These are phyloP conservation scores for Drosophila murphyi DNA, from an alignment of 1,140 invertebrate genomes.

Conservation along the genomic window DNA sequence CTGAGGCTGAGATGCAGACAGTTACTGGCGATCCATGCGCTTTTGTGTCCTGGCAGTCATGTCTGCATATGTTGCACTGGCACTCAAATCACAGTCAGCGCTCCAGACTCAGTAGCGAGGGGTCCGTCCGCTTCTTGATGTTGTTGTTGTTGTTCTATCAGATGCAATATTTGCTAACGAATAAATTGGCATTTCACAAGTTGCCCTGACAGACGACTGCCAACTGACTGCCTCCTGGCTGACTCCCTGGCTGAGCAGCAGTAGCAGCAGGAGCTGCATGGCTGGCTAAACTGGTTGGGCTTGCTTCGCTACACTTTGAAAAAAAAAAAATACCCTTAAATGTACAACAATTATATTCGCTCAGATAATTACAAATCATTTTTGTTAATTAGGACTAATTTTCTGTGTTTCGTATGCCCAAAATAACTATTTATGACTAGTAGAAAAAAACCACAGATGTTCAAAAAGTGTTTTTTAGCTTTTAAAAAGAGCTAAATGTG, in stretches of 20 bases:
- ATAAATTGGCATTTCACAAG: slow-evolving; percentile 83
- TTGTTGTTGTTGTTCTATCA: slow-evolving; percentile 71
- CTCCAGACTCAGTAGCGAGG: slow-evolving; percentile 8
- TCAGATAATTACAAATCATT: no score
- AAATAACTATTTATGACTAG: no score
- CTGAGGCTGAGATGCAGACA: slow-evolving; percentile 41
- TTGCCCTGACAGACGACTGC: slow-evolving; percentile 79
- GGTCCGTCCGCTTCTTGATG: neutral
- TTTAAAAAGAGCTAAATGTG: no score
- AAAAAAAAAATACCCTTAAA: no score
- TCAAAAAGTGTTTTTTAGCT: no score
- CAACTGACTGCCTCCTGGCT: slow-evolving; percentile 55
- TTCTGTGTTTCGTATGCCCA: no score
- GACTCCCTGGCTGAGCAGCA: slow-evolving; percentile 23
- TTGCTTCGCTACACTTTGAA: slow-evolving; percentile 12
- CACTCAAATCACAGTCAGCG: slow-evolving; percentile 67
- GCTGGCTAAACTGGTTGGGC: slow-evolving; percentile 50
- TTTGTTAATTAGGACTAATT: no score
- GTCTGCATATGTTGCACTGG: slow-evolving; percentile 81
- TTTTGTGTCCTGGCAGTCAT: slow-evolving; percentile 69
- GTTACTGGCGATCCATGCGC: slow-evolving; percentile 33
- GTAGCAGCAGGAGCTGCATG: slow-evolving; percentile 3
- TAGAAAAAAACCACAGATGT: no score
- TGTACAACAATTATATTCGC: no score
- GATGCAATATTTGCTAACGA: slow-evolving; percentile 83